These are phyloP conservation scores for Colossoma macropomum DNA, from an alignment of 2,113 vertebrate species.

Conservation along the genomic window DNA sequence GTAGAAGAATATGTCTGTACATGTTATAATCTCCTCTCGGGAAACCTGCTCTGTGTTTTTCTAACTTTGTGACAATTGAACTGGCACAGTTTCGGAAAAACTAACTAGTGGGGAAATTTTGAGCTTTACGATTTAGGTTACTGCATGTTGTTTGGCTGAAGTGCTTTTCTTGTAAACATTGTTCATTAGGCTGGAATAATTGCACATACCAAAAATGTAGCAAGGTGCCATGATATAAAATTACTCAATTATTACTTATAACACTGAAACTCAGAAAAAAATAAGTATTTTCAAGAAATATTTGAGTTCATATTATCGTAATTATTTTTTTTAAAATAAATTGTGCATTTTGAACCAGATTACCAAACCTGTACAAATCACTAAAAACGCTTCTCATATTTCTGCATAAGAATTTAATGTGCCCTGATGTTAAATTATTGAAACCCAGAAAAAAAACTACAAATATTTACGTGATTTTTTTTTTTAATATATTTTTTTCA, in stretches of 20 bases:
- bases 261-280: neutral
- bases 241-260: slow-evolving; percentile 11
- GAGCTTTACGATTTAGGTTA: neutral
- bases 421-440: no score
- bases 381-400: neutral
- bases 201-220: slow-evolving; percentile 19
- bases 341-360: no score
- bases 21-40: slow-evolving; percentile 54
- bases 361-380: neutral
- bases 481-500: no score
- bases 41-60: slow-evolving; percentile 13
- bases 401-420: neutral
- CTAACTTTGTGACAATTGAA: slow-evolving; percentile 22
- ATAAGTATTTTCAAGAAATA: no score
- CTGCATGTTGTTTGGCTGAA: slow-evolving; percentile 31
- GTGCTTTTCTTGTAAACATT: slow-evolving; percentile 47
- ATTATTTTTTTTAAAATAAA: no score
- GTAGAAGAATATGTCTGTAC: slow-evolving; percentile 71
- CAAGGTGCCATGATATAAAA: slow-evolving; percentile 39
- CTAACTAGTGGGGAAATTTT: neutral
- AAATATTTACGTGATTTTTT: no score
- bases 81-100: neutral
- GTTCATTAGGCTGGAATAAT: slow-evolving; percentile 43
- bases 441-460: no score
- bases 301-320: no score